Evolutionary conservation across 2,113 vertebrate species (phyloP).

Genomic region (Chloropsis cyanopogon): DNA sequence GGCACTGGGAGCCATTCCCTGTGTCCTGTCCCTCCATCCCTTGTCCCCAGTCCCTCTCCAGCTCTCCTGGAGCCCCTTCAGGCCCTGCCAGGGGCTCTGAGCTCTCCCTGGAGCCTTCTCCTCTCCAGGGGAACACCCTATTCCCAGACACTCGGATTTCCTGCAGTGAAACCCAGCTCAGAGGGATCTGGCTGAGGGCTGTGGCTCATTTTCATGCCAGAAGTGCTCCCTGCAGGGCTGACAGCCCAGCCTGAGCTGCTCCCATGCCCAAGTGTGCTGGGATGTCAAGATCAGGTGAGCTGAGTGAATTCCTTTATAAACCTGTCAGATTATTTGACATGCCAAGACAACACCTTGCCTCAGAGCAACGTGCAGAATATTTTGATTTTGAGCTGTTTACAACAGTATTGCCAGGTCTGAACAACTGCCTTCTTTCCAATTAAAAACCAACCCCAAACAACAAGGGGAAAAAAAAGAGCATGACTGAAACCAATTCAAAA

Average conservation of each 20-base stretch:
- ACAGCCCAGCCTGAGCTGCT: neutral
- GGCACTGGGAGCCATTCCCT: neutral
- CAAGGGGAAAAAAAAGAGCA: no score
- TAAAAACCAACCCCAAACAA: no score
- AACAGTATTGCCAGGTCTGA: neutral
- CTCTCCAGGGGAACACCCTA: rapidly evolving
- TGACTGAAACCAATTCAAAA: neutral
- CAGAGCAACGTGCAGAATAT: neutral
- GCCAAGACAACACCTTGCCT: neutral
- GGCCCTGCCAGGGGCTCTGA: neutral
- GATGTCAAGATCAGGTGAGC: neutral
- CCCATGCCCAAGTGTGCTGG: neutral
- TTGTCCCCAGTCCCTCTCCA: neutral
- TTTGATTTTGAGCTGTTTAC: neutral
- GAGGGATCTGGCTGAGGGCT: neutral
- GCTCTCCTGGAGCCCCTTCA: neutral
- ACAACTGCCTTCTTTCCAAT: no score
- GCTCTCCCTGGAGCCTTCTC: neutral
- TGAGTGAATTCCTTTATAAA: neutral
- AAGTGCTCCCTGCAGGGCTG: neutral
- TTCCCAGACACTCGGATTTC: neutral
- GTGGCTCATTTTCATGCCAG: neutral
- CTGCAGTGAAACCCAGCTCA: neutral
- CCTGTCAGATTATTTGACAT: neutral
- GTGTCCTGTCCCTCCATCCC: neutral